phyloP scores from a whole-genome alignment of 1,140 invertebrate genomes.

The Heterodera schachtii region DNA sequence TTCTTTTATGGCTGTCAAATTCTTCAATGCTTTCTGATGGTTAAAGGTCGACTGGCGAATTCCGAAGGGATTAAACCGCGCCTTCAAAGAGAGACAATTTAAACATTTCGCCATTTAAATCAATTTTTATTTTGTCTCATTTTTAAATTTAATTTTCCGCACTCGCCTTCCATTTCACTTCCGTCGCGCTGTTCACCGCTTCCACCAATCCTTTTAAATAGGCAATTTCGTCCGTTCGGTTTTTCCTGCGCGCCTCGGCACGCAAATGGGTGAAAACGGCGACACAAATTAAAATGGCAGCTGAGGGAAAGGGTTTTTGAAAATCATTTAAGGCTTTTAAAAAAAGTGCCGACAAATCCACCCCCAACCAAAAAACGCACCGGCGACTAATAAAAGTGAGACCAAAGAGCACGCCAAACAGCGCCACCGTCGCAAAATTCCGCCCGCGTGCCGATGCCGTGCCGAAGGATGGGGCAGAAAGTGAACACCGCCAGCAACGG shows the following conservation, averaged over 20 bases:
- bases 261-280: conserved; percentile 19
- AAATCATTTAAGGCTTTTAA: too few species aligned
- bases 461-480: neutral
- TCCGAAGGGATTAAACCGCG: conserved; percentile 21
- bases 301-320: neutral
- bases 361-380: neutral
- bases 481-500: conserved; percentile 7
- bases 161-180: conserved; percentile 20
- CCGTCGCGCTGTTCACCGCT: conserved; percentile 4
- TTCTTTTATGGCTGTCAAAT: conserved; percentile 53
- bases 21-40: conserved; percentile 47
- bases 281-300: conserved; percentile 9
- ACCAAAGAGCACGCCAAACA: neutral
- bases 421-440: neutral
- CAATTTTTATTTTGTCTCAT: neutral
- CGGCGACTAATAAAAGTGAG: neutral
- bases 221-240: neutral
- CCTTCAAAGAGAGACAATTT: too few species aligned
- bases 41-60: conserved; percentile 13
- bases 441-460: neutral
- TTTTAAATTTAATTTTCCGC: neutral
- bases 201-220: conserved; percentile 22
- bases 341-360: neutral
- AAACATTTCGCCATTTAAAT: neutral
- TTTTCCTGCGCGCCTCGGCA: conserved; percentile 4